Evolutionary conservation across 2,888 invertebrate species (phyloP), one percentile per base, ranked within the genome.

Genomic region (Microctonus aethiopoides): DNA sequence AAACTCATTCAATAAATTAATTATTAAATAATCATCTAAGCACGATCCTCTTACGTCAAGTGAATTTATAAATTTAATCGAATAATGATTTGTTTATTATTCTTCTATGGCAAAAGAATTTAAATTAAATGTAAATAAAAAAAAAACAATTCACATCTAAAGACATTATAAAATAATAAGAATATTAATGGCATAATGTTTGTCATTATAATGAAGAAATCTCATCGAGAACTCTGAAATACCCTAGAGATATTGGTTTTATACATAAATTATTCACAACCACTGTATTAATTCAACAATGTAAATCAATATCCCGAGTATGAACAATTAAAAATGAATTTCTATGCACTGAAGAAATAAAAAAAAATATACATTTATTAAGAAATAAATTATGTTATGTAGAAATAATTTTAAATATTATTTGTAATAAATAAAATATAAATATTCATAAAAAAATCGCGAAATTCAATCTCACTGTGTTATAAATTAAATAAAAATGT

Each of bases 271-370:
- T 46, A 46, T 46, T 46, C 46, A 46, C 46, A 32, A 29, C 16
- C 29, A 63, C 20, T 46, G 51, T 63, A 63, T 63, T 63, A 63
- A 63, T 63, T 63, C 29, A 63, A 51, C n/a, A 9, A 24, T 24
- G 29, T 13, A 63, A 63, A 51, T 63, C 62, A 13, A 63, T 63
- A 46, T 51, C 11, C 62, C n/a, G n/a, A 32, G 13, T 11, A 46
- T 22, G 16, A 3, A 36, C 26, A 26, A 29, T 13, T 26, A n/a
- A n/a, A n/a, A n/a, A n/a, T n/a, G n/a, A n/a, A n/a, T 39, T 46
- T 16, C 7, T 41, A 24, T 39, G 26, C 24, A 39, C 46, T 13
- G 41, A 62, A 36, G 39, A 20, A 61, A 36, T 22, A 46, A 24
- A 9, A 41, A 24, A n/a, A 62, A 36, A 36, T 7, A 10, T 16